A percentile compares a stretch with the other conserved stretches of the same genome.
Conservation (phyloP, 2,113 vertebrate species). For the Eupsittula cactorum region DNA sequence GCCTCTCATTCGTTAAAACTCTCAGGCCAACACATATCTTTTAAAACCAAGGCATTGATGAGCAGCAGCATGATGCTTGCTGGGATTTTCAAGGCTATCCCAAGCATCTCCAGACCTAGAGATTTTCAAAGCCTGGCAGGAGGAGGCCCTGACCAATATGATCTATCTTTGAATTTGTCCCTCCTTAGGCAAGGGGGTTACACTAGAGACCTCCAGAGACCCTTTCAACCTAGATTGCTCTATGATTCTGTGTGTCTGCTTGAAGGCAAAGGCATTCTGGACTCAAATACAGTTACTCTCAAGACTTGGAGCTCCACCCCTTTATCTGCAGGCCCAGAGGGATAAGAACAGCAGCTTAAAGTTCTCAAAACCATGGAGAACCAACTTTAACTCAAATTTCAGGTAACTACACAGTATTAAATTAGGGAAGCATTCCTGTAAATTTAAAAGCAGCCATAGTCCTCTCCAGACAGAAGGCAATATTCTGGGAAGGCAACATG, state of each 20-base stretch:
- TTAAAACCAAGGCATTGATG: neutral
- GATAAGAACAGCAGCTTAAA: neutral
- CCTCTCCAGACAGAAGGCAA: neutral
- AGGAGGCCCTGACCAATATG: neutral
- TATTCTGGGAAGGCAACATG: neutral
- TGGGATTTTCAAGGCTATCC: neutral
- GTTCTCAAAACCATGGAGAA: neutral
- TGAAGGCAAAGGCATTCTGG: neutral
- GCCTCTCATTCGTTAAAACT: neutral
- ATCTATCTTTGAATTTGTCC: neutral
- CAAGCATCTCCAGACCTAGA: neutral
- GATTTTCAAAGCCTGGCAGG: neutral
- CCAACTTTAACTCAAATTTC: neutral
- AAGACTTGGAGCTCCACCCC: neutral
- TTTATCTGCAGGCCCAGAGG: neutral
- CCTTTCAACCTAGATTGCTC: neutral
- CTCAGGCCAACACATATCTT: neutral
- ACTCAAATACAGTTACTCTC: neutral
- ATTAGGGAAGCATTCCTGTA: neutral
- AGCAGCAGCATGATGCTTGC: neutral
- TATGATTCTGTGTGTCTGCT: neutral
- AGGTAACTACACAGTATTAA: neutral
- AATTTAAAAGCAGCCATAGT: neutral
- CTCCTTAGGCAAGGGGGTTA: neutral
- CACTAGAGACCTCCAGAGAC: neutral